phyloP scores from a whole-genome alignment of 2,797 vertebrate genomes.

The Mus spretus region DNA sequence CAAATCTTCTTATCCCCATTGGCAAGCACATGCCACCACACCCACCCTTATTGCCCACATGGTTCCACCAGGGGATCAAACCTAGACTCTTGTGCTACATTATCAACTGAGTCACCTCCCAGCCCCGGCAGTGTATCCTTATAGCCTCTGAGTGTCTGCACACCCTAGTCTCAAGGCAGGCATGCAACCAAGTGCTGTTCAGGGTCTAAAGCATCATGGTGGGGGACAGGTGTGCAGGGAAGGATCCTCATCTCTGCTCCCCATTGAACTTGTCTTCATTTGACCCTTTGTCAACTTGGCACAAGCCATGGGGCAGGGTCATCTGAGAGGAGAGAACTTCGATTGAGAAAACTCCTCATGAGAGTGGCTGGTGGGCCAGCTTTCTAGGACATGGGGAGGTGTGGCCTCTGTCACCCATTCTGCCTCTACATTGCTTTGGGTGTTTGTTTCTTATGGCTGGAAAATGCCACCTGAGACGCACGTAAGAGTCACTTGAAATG shows the following conservation, averaged over 20 bases:
- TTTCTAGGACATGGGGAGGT: background rate
- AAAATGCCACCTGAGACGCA: background rate
- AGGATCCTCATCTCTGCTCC: background rate
- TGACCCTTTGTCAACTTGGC: background rate
- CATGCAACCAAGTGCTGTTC: rapidly evolving
- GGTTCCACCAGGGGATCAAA: background rate
- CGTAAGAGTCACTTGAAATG: background rate
- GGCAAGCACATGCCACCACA: background rate
- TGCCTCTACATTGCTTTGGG: background rate
- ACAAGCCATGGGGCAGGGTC: background rate
- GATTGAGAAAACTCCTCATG: background rate
- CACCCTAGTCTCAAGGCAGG: background rate
- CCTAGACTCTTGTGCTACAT: background rate
- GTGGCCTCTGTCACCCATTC: background rate
- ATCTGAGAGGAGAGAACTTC: background rate
- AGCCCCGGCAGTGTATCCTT: background rate
- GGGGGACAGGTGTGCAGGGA: background rate
- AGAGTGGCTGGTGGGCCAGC: too few species aligned
- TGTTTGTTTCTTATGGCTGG: background rate
- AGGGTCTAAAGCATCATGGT: background rate
- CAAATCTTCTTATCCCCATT: background rate
- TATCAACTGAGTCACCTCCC: background rate
- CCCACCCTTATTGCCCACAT: background rate
- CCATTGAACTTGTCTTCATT: background rate
- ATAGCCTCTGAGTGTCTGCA: background rate